phyloP scores from a whole-genome alignment of 2,888 invertebrate genomes.

The Nomada flava region DNA sequence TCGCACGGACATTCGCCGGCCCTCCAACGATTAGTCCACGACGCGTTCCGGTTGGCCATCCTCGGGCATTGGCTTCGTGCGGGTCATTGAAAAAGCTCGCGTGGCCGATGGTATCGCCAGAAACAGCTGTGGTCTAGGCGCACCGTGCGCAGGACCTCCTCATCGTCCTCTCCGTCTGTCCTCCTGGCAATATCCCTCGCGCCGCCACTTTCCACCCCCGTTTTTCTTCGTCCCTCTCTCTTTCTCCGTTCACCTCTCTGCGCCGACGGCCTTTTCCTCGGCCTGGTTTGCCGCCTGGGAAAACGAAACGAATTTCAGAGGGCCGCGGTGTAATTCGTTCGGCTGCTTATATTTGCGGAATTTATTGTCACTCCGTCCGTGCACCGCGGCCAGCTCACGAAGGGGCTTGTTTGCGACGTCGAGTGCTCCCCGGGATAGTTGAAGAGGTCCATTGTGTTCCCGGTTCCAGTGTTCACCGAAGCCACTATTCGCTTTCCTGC shows the following conservation, averaged over 20 bases:
- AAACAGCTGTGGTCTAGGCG: slow-evolving; percentile 23
- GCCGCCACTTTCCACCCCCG: neutral
- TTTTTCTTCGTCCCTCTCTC: neutral
- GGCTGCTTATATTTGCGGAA: slow-evolving; percentile 73
- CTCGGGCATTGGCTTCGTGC: slow-evolving; percentile 13
- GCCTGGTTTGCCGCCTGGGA: neutral
- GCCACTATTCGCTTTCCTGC: slow-evolving; percentile 75
- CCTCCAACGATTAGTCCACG: slow-evolving; percentile 41
- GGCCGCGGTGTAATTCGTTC: slow-evolving; percentile 64
- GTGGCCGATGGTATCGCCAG: slow-evolving; percentile 37
- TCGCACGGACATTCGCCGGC: neutral
- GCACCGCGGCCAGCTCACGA: slow-evolving; percentile 62
- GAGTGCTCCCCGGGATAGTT: slow-evolving; percentile 76
- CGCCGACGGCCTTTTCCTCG: neutral
- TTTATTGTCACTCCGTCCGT: slow-evolving; percentile 67
- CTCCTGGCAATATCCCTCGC: no score
- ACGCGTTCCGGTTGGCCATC: slow-evolving; percentile 3
- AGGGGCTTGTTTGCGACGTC: slow-evolving; percentile 80
- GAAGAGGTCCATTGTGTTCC: slow-evolving; percentile 78
- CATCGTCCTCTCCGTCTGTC: neutral
- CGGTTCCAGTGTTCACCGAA: slow-evolving; percentile 69
- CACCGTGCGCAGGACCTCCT: slow-evolving; percentile 26
- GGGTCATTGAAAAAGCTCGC: slow-evolving; percentile 37
- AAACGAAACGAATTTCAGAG: slow-evolving; percentile 53
- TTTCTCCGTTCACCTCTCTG: neutral